Percentiles rank a stretch among this genome's conserved stretches.
Conservation (phyloP, 1,140 invertebrate species). For the Trinorchestia longiramus region DNA sequence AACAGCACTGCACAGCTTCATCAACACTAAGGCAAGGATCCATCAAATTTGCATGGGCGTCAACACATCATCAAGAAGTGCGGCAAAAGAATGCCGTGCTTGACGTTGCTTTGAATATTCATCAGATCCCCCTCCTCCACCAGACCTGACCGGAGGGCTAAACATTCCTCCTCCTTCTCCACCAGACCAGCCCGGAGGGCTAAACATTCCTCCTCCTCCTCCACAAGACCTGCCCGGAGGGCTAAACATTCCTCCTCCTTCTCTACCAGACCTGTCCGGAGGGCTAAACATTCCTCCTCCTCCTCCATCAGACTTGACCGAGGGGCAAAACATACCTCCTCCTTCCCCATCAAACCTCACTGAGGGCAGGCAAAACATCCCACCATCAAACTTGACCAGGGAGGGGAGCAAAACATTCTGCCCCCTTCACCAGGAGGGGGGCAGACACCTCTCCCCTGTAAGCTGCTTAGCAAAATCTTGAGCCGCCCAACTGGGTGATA, state of each 20-base stretch:
- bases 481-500: not conserved
- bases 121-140: not conserved
- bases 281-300: too few species aligned
- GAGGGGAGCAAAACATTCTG: too few species aligned
- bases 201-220: too few species aligned
- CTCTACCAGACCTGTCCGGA: too few species aligned
- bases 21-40: not conserved
- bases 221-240: not conserved
- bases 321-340: too few species aligned
- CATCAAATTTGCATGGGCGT: not conserved
- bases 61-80: not conserved
- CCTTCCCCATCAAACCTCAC: too few species aligned
- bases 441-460: not conserved
- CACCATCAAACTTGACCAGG: not conserved
- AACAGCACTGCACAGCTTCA: not conserved
- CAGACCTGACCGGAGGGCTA: not conserved
- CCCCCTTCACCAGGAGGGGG: too few species aligned
- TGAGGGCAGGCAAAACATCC: too few species aligned
- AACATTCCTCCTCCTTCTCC: too few species aligned
- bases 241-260: too few species aligned
- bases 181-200: too few species aligned
- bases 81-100: not conserved
- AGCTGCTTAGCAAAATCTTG: not conserved
- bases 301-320: not conserved
- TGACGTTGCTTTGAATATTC: not conserved